Conservation (phyloP, 1,140 invertebrate genomes). For the Brachionus asplanchnoidis region DNA sequence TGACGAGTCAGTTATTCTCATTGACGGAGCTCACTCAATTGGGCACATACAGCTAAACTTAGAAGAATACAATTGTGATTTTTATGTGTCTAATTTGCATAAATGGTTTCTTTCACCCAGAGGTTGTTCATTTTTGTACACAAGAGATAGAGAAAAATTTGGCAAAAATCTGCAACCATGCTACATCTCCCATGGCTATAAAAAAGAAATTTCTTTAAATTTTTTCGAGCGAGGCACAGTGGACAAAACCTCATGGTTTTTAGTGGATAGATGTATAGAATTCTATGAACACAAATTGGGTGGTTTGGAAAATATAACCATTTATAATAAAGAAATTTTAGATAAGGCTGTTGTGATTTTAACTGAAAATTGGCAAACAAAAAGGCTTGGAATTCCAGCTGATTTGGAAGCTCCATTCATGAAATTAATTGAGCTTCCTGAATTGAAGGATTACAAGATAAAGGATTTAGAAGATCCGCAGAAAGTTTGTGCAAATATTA, state of each 20-base stretch:
- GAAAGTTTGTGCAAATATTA: background rate
- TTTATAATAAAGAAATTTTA: background rate
- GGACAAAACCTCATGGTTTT: constrained; percentile 16
- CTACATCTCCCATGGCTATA: constrained; percentile 2
- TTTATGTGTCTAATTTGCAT: constrained; percentile 36
- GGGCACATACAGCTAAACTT: background rate
- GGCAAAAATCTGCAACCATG: background rate
- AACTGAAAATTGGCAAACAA: background rate
- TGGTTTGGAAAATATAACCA: background rate
- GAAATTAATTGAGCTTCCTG: constrained; percentile 14
- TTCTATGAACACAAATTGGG: background rate
- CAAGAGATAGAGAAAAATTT: background rate
- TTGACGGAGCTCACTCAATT: constrained; percentile 10
- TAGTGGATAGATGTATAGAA: background rate
- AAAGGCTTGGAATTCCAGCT: background rate
- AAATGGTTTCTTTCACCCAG: constrained; percentile 30
- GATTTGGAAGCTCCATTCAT: constrained; percentile 23
- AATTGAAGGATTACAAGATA: background rate
- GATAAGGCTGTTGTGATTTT: background rate
- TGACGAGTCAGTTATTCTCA: background rate
- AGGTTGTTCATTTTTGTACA: constrained; percentile 31
- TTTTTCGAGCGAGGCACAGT: constrained; percentile 16
- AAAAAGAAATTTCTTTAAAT: background rate
- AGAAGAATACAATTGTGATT: constrained; percentile 3
- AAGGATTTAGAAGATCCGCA: background rate